Evolutionary conservation across 2,888 invertebrate species (phyloP), one percentile per base, ranked within the genome.

Genomic region (Paralinhomoeus sp.): DNA sequence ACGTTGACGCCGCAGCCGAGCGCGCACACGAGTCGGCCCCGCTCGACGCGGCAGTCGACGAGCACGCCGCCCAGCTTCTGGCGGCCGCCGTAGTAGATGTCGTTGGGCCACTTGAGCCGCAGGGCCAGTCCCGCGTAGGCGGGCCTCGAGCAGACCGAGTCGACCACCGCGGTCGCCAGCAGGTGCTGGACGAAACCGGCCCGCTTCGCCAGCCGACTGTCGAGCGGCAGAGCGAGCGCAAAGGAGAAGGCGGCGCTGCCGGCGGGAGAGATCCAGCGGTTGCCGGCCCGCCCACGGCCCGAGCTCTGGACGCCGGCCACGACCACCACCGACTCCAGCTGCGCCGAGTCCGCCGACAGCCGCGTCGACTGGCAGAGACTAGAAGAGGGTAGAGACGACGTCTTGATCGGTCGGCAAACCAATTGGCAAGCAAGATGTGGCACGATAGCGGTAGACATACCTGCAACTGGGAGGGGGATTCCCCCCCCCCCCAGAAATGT

Each of bases 91-190:
- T 74, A 67, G 64, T 89, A 91, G 48, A 93, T 75, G 66, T 93
- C 93, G 64, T 93, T 93, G 15, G 93, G 93, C 93, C 93, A 93
- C 67, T 93, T 93, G 53, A 93, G 69, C 56, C 77, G 74, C 49
- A 76, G 62, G 57, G 37, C 5, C 21, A 53, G 50, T 58, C 74
- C 78, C 71, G 80, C 71, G 57, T 78, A 80, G 22, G 72, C 75
- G 17, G 76, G 73, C 50, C 74, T 64, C 17, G 71, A 67, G 51
- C 75, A 73, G 2, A 91, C 69, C 1, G 81, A 76, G 41, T 75
- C 73, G 2, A 84, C 78, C 15, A 82, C 72, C 9, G 89, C 78
- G n/a, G 83, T 71, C 41, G 80, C 77, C 1, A 77, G 72, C 47
- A 89, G 69, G 66, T 89, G 87, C 62, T 97, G 93, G 34, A 87